Conservation (phyloP, 2,113 vertebrate species). For the Eonycteris spelaea region DNA sequence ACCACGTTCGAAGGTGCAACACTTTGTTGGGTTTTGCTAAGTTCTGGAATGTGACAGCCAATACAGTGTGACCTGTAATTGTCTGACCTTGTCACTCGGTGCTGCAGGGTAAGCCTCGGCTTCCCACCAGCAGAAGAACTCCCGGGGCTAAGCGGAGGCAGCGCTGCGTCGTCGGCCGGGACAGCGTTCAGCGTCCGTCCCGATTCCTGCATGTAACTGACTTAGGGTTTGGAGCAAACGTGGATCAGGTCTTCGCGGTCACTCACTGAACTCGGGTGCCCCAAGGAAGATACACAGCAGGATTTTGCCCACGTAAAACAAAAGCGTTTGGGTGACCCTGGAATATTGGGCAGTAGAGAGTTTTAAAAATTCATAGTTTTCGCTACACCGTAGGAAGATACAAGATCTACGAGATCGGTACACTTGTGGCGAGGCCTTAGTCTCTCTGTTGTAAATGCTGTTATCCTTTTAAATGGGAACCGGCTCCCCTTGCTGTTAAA, state of each 20-base stretch:
- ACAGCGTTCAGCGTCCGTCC: not conserved
- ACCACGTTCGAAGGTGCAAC: not conserved
- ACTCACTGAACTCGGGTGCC: not conserved
- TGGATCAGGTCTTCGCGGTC: not conserved
- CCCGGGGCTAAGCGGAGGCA: not conserved
- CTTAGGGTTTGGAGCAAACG: not conserved
- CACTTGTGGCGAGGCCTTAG: not conserved
- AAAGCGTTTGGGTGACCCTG: not conserved
- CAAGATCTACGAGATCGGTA: not conserved
- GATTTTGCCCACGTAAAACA: not conserved
- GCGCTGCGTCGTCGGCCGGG: not conserved
- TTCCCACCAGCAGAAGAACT: not conserved
- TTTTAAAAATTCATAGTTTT: not conserved
- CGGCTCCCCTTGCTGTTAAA: not conserved
- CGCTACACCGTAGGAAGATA: not conserved
- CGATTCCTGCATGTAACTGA: not conserved
- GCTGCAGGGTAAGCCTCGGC: not conserved
- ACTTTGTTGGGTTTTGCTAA: conserved; percentile 1
- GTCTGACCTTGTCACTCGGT: not conserved
- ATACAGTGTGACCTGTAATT: not conserved
- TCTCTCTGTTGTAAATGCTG: not conserved
- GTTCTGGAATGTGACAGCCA: not conserved
- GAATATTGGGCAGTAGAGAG: not conserved
- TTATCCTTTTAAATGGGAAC: not conserved
- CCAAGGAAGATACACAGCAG: not conserved